phyloP scores from a whole-genome alignment of 2,113 vertebrate genomes.

The Galeopterus variegatus region DNA sequence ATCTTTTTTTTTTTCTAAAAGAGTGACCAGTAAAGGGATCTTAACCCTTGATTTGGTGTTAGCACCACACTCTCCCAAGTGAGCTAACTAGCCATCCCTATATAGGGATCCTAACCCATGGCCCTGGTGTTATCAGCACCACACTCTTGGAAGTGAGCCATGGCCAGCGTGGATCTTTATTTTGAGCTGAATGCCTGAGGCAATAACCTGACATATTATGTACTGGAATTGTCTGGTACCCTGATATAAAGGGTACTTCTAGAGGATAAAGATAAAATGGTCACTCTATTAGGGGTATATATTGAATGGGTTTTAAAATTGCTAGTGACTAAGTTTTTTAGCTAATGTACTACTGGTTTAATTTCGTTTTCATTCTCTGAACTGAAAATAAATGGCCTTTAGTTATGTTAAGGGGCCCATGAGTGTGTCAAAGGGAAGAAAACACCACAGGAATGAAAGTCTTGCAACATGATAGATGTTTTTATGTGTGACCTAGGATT shows the following conservation, averaged over 20 bases:
- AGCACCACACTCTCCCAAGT: too few species aligned
- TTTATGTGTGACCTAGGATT: not conserved
- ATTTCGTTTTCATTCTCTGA: conserved; percentile 64
- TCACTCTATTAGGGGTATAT: not conserved
- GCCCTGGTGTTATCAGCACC: too few species aligned
- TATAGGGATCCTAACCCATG: too few species aligned
- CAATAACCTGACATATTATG: conserved; percentile 14
- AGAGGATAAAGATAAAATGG: conserved; percentile 38
- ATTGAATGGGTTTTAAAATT: conserved; percentile 39
- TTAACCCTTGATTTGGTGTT: too few species aligned
- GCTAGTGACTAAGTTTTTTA: conserved; percentile 45
- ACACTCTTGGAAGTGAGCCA: too few species aligned
- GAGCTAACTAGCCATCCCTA: too few species aligned
- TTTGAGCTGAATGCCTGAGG: not conserved
- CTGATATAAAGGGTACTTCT: conserved; percentile 14
- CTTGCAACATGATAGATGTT: conserved; percentile 36
- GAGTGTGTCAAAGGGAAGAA: conserved; percentile 25
- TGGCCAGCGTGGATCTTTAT: conserved; percentile 11
- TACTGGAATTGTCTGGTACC: not conserved
- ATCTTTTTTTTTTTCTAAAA: conserved; percentile 47
- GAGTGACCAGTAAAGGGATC: too few species aligned
- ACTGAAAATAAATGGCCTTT: conserved; percentile 57
- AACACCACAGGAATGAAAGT: conserved; percentile 4
- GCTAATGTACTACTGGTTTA: conserved; percentile 59
- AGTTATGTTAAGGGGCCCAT: not conserved